Evolutionary conservation across 2,113 vertebrate species (phyloP).

Genomic region (Anoplopoma fimbria): DNA sequence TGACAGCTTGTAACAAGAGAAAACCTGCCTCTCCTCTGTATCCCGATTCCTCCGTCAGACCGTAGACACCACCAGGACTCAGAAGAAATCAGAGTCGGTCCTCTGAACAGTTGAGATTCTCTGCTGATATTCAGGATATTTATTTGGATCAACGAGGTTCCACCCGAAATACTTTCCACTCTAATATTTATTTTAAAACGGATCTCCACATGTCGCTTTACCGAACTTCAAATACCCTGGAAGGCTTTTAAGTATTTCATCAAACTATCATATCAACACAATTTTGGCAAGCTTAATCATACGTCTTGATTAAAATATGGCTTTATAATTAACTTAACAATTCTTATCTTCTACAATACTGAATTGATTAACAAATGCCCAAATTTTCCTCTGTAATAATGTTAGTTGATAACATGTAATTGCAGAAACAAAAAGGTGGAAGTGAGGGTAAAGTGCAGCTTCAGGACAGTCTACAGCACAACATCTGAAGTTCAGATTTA

Average conservation of each 20-base stretch:
- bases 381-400: no score
- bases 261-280: not conserved
- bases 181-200: not conserved
- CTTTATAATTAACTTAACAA: no score
- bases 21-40: not conserved
- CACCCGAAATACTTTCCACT: not conserved
- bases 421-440: no score
- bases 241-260: not conserved
- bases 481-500: not conserved
- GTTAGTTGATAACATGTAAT: no score
- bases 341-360: no score
- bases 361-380: no score
- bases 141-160: not conserved
- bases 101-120: not conserved
- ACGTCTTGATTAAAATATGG: no score
- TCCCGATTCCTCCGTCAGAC: not conserved
- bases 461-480: no score
- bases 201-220: not conserved
- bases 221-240: no score
- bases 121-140: not conserved
- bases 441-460: no score
- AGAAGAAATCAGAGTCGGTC: not conserved
- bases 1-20: constrained; percentile 1
- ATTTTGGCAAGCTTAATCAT: no score
- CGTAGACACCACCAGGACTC: not conserved